Base-by-base conservation (phyloP, 2,888 invertebrate species). In the Aelia acuminata region DNA sequence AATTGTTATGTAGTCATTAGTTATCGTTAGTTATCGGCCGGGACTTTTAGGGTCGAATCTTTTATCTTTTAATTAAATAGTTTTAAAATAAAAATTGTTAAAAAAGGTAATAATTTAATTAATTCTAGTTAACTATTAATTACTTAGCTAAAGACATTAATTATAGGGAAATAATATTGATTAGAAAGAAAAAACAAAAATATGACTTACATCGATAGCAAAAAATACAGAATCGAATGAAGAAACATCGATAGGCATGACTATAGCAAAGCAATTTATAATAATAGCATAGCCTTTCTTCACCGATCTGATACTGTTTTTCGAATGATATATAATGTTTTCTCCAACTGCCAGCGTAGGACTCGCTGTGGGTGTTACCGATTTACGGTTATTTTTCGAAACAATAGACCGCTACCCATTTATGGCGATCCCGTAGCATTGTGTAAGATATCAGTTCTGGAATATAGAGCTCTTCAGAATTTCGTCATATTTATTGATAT, bases 301-400 rank as follows among this genome's bases (percentile, higher is more conserved):
- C 15, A 26, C 26, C 57, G 57, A 57, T 57, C 57, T 57, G 57
- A 57, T 57, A 57, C 57, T 57, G 57, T 31, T 57, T 57, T 57
- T 57, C 57, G 57, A 57, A 57, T 57, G 57, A 57, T 26, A 26
- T 57, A 57, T 57, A 57, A 26, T 57, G 57, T 31, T 57, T 57
- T 57, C 57, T 57, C 26, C 3, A 31, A 57, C 57, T 1, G 57
- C 0, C 57, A 57, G 57, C 57, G 57, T 57, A 57, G 57, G 57
- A 26, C 57, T 57, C 26, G 0, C 13, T 13, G 57, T 57, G 57
- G 57, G 57, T 57, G 57, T 26, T 57, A 57, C 13, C 26, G 57
- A 57, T 57, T 57, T 26, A 57, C 26, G 57, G 57, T 31, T 57
- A 57, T 57, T 57, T 57, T 57, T 57, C 57, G 57, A 57, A 57